Conservation (phyloP, 2,113 vertebrate genomes). For the Lagenorhynchus albirostris region DNA sequence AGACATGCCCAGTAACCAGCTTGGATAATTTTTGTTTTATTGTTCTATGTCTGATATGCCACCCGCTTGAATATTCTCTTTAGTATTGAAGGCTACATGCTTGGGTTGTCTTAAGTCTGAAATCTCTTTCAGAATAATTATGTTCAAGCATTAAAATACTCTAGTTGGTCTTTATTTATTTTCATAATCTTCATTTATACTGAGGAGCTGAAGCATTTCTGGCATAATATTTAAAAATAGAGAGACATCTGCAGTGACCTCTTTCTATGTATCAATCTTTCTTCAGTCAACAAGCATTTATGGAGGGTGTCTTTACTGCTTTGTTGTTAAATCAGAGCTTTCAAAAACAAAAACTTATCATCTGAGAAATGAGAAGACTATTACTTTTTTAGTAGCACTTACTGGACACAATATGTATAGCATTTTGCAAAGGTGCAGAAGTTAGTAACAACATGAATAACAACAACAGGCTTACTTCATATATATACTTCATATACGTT, state of each 20-base stretch:
- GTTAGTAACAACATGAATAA: neutral
- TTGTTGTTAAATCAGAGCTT: neutral
- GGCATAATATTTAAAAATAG: neutral
- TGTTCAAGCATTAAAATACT: neutral
- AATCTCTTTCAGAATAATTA: neutral
- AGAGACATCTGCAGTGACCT: neutral
- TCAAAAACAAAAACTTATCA: neutral
- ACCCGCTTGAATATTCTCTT: constrained; percentile 3
- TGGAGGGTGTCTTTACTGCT: neutral
- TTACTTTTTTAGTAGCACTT: neutral
- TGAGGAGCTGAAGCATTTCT: neutral
- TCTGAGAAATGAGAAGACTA: neutral
- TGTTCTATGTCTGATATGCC: neutral
- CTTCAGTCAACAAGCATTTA: neutral
- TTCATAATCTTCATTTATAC: neutral
- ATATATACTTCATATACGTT: neutral
- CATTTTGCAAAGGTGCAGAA: neutral
- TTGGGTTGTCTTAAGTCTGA: neutral
- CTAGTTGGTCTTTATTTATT: neutral
- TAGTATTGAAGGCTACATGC: neutral
- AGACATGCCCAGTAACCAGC: neutral
- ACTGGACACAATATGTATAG: neutral
- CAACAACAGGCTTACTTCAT: neutral
- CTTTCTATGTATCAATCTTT: neutral
- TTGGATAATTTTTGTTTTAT: neutral